Conservation (phyloP, 2,113 vertebrate species). For the Henicopernis longicauda region DNA sequence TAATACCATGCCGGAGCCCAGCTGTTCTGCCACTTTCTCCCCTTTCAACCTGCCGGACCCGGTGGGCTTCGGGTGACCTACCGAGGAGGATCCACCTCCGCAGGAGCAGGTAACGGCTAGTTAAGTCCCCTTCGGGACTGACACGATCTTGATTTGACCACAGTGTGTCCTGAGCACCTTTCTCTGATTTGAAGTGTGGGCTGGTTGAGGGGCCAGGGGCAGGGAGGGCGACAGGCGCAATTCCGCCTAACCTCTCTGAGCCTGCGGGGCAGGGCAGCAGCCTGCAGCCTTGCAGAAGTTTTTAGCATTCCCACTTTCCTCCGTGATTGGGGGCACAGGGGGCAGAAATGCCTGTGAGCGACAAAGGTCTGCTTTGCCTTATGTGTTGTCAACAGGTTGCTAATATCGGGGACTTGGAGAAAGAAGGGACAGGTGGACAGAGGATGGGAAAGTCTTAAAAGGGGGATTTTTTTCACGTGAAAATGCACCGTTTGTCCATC, state of each 20-base stretch:
- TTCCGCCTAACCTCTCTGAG: not conserved
- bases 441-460: not conserved
- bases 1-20: conserved; percentile 71
- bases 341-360: not conserved
- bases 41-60: conserved; percentile 74
- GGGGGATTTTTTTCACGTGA: not conserved
- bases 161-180: not conserved
- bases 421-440: not conserved
- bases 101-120: conserved; percentile 54
- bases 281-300: not conserved
- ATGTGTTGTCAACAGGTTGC: not conserved
- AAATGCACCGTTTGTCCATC: not conserved
- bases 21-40: conserved; percentile 47
- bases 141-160: not conserved
- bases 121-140: not conserved
- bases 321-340: not conserved
- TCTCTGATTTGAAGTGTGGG: not conserved
- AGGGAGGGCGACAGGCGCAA: not conserved
- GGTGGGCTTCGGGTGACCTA: conserved; percentile 74
- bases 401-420: not conserved
- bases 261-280: not conserved
- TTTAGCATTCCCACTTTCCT: not conserved
- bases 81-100: not conserved
- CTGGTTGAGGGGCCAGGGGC: not conserved
- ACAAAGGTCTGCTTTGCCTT: not conserved